These are phyloP conservation scores for Eupithecia vulgata DNA, from an alignment of 2,888 invertebrate species.

Conservation along the genomic window DNA sequence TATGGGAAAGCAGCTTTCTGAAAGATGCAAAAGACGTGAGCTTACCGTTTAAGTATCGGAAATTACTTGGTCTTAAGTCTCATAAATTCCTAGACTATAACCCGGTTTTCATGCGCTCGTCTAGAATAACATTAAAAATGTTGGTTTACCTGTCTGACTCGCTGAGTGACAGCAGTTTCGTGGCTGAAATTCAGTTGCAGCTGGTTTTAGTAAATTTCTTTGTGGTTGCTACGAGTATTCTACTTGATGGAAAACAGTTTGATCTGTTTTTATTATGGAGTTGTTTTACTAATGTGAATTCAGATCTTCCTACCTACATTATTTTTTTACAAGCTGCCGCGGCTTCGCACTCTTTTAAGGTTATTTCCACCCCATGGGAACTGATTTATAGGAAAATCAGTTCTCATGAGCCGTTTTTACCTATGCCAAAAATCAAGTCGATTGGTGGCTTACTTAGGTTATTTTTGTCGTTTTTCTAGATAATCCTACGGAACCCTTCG, in stretches of 20 bases:
- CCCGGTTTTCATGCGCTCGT: background rate
- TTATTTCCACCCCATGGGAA: too few relatives aligned
- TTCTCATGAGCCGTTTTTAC: too few relatives aligned
- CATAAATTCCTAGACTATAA: constrained; percentile 1
- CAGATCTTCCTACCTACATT: too few relatives aligned
- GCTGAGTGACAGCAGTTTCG: constrained; percentile 3
- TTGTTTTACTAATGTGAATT: background rate
- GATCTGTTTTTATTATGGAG: background rate
- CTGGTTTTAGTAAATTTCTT: background rate
- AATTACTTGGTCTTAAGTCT: constrained; percentile 1
- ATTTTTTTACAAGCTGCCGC: too few relatives aligned
- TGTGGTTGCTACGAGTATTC: background rate
- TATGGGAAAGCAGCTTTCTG: background rate
- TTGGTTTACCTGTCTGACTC: constrained; percentile 5
- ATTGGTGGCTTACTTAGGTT: too few relatives aligned
- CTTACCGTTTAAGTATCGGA: background rate
- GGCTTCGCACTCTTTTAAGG: too few relatives aligned
- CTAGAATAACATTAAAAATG: constrained; percentile 8
- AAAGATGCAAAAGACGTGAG: background rate
- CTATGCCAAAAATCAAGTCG: too few relatives aligned
- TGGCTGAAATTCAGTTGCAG: background rate
- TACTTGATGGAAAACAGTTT: background rate
- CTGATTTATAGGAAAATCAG: too few relatives aligned
- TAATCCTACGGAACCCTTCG: too few relatives aligned
- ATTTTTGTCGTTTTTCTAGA: too few relatives aligned